These are phyloP conservation scores for Drosophila parabipectinata DNA, from an alignment of 1,140 invertebrate genomes.

Conservation along the genomic window DNA sequence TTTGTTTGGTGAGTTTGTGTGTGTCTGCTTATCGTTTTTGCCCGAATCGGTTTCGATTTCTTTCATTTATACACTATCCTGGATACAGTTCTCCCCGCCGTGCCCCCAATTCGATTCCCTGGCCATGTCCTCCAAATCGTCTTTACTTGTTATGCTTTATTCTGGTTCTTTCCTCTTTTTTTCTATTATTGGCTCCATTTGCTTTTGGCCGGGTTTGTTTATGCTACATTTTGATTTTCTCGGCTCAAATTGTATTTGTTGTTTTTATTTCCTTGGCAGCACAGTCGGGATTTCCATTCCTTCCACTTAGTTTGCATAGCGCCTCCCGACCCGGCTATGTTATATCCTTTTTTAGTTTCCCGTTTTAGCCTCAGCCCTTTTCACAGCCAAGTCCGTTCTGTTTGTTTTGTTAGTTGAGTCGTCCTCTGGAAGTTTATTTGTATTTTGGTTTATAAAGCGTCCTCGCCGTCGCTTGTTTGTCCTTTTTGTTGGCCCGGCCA, in stretches of 20 bases:
- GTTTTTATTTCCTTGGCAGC: constrained; percentile 70
- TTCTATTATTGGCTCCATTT: constrained; percentile 80
- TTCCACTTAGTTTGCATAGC: constrained; percentile 58
- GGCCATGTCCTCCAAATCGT: constrained; percentile 40
- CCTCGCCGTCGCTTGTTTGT: constrained; percentile 7
- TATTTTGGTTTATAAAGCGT: constrained; percentile 68
- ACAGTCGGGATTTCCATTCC: constrained; percentile 7
- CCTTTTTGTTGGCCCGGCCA: constrained; percentile 24
- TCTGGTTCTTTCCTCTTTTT: constrained; percentile 19
- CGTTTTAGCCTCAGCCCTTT: constrained; percentile 52
- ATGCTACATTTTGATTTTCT: constrained; percentile 80
- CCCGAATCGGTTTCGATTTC: constrained; percentile 77
- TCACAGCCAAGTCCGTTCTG: constrained; percentile 25
- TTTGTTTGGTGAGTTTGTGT: neutral
- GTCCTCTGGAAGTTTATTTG: constrained; percentile 74
- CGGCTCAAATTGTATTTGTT: constrained; percentile 78
- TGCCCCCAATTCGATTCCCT: constrained; percentile 5
- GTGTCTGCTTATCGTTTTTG: constrained; percentile 62
- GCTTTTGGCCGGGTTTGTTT: constrained; percentile 71
- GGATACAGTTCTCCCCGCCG: constrained; percentile 24
- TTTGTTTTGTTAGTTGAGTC: constrained; percentile 79
- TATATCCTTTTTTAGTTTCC: constrained; percentile 50
- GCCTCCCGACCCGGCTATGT: neutral
- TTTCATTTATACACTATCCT: constrained; percentile 81
- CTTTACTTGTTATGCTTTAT: constrained; percentile 46